These are phyloP conservation scores for Clarias macrocephalus DNA, from an alignment of 2,113 vertebrate species.

Conservation along the genomic window DNA sequence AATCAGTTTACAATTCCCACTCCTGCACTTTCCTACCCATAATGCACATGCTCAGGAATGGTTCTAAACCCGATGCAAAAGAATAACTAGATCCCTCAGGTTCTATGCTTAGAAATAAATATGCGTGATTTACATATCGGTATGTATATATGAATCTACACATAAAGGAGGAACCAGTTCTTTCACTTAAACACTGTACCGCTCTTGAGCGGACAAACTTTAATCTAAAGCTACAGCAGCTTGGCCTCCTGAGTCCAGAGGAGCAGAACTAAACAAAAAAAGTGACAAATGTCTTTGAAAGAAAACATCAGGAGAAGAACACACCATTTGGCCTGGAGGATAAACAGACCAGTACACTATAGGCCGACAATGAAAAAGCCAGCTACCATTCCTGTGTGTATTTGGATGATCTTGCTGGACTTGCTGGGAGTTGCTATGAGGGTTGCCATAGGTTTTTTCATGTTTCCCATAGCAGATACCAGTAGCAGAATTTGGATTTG, in stretches of 20 bases:
- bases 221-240: not conserved
- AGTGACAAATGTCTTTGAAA: not conserved
- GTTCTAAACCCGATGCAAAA: not conserved
- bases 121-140: not conserved
- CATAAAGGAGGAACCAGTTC: too few relatives aligned
- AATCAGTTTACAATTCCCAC: not conserved
- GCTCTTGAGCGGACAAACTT: not conserved
- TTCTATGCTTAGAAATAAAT: too few relatives aligned
- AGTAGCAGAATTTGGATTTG: not conserved
- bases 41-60: too few relatives aligned
- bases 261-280: not conserved
- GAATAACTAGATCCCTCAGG: not conserved
- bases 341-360: constrained; percentile 13
- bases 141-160: not conserved
- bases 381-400: not conserved
- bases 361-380: not conserved
- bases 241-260: not conserved
- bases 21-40: not conserved
- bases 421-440: not conserved
- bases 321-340: constrained; percentile 27
- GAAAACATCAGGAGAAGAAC: constrained; percentile 7
- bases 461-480: not conserved
- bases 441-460: not conserved
- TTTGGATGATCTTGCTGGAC: not conserved
- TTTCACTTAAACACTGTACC: not conserved